phyloP scores from a whole-genome alignment of 2,888 invertebrate species.

The Eristalinus sepulchralis region DNA sequence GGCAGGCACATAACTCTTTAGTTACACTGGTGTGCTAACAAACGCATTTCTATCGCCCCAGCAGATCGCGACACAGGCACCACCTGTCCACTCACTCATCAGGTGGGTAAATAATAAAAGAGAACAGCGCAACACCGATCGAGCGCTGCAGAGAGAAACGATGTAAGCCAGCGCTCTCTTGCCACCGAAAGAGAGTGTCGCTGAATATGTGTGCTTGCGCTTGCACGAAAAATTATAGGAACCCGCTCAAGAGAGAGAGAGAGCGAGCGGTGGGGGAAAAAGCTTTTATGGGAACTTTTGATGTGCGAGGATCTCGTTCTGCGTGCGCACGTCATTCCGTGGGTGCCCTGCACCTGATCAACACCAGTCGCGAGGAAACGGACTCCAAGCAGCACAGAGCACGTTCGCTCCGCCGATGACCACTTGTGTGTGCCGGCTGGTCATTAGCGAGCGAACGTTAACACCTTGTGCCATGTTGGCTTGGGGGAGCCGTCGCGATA shows the following conservation, averaged over 20 bases:
- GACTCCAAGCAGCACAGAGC: neutral
- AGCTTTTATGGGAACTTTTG: constrained; percentile 70
- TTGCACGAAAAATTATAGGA: constrained; percentile 48
- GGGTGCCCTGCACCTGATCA: constrained; percentile 52
- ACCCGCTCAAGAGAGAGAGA: neutral
- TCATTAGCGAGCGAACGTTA: constrained; percentile 36
- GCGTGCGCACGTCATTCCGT: constrained; percentile 15
- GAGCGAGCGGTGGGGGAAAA: neutral
- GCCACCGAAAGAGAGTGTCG: constrained; percentile 21
- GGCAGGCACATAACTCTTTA: constrained; percentile 47
- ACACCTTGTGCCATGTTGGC: constrained; percentile 21
- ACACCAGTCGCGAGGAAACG: neutral
- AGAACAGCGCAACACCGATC: neutral
- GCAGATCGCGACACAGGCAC: neutral
- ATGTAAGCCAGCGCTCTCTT: constrained; percentile 16
- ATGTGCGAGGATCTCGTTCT: neutral
- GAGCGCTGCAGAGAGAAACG: constrained; percentile 17
- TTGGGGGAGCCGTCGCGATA: constrained; percentile 18
- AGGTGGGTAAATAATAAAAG: neutral
- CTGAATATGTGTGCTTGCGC: constrained; percentile 57
- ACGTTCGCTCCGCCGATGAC: neutral
- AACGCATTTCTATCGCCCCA: constrained; percentile 54
- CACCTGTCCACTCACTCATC: neutral
- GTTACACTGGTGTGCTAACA: constrained; percentile 33
- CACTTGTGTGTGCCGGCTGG: constrained; percentile 11